Conservation (phyloP, 2,113 vertebrate genomes). For the Anser cygnoides region DNA sequence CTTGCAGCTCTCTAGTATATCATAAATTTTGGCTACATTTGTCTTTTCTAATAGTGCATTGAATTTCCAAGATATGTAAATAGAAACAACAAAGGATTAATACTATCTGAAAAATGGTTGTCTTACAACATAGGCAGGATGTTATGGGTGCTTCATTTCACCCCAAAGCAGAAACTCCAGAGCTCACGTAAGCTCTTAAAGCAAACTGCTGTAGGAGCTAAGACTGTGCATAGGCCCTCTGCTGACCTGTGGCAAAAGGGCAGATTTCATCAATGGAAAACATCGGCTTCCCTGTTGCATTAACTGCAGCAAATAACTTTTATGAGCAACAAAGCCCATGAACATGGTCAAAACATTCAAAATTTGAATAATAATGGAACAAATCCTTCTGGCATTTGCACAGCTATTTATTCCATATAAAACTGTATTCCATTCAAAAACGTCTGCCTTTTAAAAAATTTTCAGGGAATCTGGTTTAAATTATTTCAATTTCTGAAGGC, state of each 20-base stretch:
- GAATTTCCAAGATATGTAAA: not conserved
- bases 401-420: not conserved
- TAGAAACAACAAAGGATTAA: not conserved
- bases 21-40: not conserved
- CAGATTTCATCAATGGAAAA: not conserved
- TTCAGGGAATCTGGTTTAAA: not conserved
- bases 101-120: not conserved
- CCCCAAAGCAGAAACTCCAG: not conserved
- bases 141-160: not conserved
- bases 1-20: not conserved
- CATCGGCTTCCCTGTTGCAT: not conserved
- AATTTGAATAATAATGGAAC: not conserved
- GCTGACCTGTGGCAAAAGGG: not conserved
- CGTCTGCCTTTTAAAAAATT: not conserved
- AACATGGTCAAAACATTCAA: not conserved
- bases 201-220: not conserved
- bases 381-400: not conserved
- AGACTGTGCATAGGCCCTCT: not conserved
- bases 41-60: not conserved
- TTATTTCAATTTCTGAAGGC: not conserved
- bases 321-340: not conserved
- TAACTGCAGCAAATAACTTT: not conserved
- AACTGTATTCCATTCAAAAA: not conserved
- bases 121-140: not conserved
- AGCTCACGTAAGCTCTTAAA: not conserved